Percentiles rank a stretch among this genome's conserved stretches.
These are phyloP conservation scores for Pipistrellus pipistrellus DNA, from an alignment of 2,797 vertebrate genomes.

Conservation along the genomic window DNA sequence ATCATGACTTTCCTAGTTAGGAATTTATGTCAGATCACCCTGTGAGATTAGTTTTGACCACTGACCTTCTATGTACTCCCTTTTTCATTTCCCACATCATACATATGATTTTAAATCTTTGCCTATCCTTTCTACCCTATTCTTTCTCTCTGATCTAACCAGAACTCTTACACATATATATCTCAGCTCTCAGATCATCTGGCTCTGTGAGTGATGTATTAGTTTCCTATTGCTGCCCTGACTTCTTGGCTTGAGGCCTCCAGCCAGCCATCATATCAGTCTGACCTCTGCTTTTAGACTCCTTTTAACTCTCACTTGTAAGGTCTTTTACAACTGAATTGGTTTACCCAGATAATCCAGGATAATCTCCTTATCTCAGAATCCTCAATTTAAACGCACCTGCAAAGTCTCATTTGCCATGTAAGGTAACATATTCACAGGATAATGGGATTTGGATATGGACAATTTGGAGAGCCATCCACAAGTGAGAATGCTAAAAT, in stretches of 20 bases:
- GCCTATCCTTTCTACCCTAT: not conserved
- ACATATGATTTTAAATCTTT: not conserved
- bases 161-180: not conserved
- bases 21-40: not conserved
- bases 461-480: not conserved
- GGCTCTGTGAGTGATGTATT: not conserved
- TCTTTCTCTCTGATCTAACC: not conserved
- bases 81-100: not conserved
- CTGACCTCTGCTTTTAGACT: not conserved
- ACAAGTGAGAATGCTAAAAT: not conserved
- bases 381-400: not conserved
- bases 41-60: not conserved
- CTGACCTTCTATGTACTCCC: not conserved
- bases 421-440: not conserved
- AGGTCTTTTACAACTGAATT: not conserved
- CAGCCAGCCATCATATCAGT: not conserved
- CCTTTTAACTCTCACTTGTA: not conserved
- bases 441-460: not conserved
- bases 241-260: not conserved
- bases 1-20: not conserved
- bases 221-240: not conserved
- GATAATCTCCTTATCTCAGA: not conserved
- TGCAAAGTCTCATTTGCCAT: not conserved
- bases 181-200: not conserved
- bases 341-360: not conserved